Evolutionary conservation across 2,797 vertebrate species (phyloP).

Genomic region (Tokudaia tokunoshimensis): DNA sequence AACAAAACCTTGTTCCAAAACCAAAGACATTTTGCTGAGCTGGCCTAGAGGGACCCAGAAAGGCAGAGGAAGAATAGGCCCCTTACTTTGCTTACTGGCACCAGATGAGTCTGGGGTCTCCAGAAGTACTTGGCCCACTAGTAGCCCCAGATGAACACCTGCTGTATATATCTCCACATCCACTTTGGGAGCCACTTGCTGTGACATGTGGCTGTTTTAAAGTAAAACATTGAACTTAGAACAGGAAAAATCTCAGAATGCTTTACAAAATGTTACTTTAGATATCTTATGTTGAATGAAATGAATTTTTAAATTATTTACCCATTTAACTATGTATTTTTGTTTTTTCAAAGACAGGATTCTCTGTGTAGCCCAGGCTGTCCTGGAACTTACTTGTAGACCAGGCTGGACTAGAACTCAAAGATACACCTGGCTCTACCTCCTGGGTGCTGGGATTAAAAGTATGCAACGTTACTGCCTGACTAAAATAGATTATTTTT

Average conservation of each 20-base stretch:
- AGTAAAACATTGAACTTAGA: not conserved
- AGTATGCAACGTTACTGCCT: no score
- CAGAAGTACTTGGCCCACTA: accelerated
- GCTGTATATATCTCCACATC: not conserved
- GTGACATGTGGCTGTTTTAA: not conserved
- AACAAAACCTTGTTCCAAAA: not conserved
- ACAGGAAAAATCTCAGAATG: not conserved
- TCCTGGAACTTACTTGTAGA: not conserved
- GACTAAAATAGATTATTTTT: not conserved
- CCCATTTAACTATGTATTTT: not conserved
- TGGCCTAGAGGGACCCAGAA: not conserved
- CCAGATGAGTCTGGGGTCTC: not conserved
- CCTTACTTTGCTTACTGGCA: not conserved
- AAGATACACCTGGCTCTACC: not conserved
- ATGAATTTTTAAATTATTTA: not conserved
- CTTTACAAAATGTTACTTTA: conserved; percentile 19
- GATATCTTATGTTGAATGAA: conserved; percentile 34
- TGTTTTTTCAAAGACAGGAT: not conserved
- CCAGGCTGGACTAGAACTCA: not conserved
- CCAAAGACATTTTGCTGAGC: not conserved
- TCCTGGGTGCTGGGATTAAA: not conserved
- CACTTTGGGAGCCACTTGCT: accelerated
- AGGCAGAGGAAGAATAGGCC: not conserved
- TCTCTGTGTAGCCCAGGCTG: not conserved
- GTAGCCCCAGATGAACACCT: not conserved